phyloP scores from a whole-genome alignment of 2,113 vertebrate species.

The Panthera tigris region DNA sequence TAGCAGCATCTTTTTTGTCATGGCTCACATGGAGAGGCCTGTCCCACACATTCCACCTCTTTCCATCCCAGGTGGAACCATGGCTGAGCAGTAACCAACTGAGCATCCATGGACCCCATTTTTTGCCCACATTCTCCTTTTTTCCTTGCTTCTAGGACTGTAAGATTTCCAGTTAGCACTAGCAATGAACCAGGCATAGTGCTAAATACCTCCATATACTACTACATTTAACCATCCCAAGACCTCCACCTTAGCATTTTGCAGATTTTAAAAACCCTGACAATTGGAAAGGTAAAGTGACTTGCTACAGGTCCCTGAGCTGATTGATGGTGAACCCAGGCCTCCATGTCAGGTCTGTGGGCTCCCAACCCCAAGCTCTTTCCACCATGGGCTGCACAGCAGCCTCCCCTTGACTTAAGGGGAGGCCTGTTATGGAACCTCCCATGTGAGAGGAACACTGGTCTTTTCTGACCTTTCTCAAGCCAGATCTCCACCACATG shows the following conservation, averaged over 20 bases:
- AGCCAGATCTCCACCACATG: too few relatives aligned
- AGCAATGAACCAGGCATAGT: neutral
- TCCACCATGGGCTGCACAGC: fast-evolving
- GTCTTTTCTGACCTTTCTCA: neutral
- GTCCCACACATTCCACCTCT: neutral
- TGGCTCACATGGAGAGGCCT: neutral
- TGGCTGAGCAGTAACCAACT: neutral
- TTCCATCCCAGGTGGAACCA: neutral
- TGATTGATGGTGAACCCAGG: neutral
- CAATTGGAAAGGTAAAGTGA: neutral
- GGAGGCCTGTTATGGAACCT: neutral
- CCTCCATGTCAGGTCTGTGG: fast-evolving
- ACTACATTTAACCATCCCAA: neutral
- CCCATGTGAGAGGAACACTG: fast-evolving
- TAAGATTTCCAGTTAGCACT: neutral
- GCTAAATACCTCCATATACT: neutral
- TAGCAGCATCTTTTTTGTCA: neutral
- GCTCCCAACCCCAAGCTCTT: neutral
- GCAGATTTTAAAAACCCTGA: neutral
- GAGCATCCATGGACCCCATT: neutral
- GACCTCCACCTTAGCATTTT: neutral
- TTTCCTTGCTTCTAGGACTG: neutral
- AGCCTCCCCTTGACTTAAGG: neutral
- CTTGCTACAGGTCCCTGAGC: neutral
- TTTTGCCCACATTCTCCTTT: neutral